Conservation (phyloP, 53 echinoderm and acorn worm species). For the Hippasteria phrygiana region DNA sequence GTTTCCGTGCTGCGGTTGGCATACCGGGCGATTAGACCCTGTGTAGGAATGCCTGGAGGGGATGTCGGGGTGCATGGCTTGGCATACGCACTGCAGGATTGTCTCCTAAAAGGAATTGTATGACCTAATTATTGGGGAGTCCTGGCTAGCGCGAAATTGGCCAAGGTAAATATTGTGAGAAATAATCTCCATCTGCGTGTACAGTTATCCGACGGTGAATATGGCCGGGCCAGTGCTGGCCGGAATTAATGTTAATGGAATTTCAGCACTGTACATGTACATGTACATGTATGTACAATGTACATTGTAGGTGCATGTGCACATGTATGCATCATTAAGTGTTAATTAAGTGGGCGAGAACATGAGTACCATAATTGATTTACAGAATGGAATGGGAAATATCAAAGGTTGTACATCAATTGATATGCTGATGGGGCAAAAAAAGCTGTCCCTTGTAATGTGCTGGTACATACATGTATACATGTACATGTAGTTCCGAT, state of each 20-base stretch:
- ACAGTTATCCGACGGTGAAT: background rate
- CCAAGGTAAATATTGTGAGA: slow-evolving; percentile 50
- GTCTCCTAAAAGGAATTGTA: slow-evolving; percentile 40
- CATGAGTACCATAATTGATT: too few relatives aligned
- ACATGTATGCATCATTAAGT: background rate
- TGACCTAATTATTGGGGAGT: slow-evolving; percentile 53
- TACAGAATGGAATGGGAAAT: too few relatives aligned
- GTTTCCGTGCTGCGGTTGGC: slow-evolving; percentile 47
- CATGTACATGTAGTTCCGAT: too few relatives aligned
- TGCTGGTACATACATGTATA: too few relatives aligned
- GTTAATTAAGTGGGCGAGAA: background rate
- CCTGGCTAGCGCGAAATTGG: background rate
- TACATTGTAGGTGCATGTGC: background rate
- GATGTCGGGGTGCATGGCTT: background rate
- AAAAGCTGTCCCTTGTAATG: too few relatives aligned
- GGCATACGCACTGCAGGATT: slow-evolving; percentile 24
- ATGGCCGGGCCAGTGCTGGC: background rate
- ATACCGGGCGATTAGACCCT: slow-evolving; percentile 39
- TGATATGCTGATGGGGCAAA: too few relatives aligned
- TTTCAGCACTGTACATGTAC: background rate
- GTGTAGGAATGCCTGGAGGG: slow-evolving; percentile 49
- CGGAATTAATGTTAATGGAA: slow-evolving; percentile 10
- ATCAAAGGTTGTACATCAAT: too few relatives aligned
- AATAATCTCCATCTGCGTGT: slow-evolving; percentile 2
- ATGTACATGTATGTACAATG: background rate